Base-by-base conservation (phyloP, 1,140 invertebrate species). In the Drosophila albomicans region DNA sequence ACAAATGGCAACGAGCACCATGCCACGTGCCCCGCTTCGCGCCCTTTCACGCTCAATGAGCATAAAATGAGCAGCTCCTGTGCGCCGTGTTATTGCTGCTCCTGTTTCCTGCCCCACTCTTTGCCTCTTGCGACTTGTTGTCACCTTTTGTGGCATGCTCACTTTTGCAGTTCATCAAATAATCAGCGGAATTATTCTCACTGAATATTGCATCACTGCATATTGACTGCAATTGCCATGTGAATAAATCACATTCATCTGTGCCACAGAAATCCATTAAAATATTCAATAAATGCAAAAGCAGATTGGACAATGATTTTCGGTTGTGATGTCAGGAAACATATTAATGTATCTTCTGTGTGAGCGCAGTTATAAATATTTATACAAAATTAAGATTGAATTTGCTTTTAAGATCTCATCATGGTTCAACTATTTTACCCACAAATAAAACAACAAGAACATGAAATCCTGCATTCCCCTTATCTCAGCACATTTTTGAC, bases 61-160 rank as follows among this genome's bases (percentile, higher is more conserved):
- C 54, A 52, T 43, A 35, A 73, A 52, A 59, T 59, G 64, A 72
- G 25, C 69, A 58, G 62, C 20, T 56, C 7, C 13, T 54, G 20
- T 49, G 13, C 41, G 10, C 5, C 4, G 0, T 38, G 35, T 7
- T 8, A 15, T 49, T 16, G 46, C n/a, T 13, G 13, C 28, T 8
- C 15, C 15, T 35, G 5, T 11, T 8, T 15, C 15, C 20, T 13
- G n/a, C 10, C 51, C 1, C 11, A 30, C 51, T 11, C 1, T 11
- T 6, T n/a, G 20, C 46, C 35, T 20, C 54, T n/a, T 57, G 35
- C 8, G 35, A 10, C 35, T 38, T 38, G 35, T 10, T 38, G 35
- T 38, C 35, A 38, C 35, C 30, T 32, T 38, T 38, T 10, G 41
- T 38, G 16, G 11, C 48, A 16, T 49, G 56, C 13, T 25, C 65